Conservation (phyloP, 2,113 vertebrate species). For the Muntiacus muntjak region DNA sequence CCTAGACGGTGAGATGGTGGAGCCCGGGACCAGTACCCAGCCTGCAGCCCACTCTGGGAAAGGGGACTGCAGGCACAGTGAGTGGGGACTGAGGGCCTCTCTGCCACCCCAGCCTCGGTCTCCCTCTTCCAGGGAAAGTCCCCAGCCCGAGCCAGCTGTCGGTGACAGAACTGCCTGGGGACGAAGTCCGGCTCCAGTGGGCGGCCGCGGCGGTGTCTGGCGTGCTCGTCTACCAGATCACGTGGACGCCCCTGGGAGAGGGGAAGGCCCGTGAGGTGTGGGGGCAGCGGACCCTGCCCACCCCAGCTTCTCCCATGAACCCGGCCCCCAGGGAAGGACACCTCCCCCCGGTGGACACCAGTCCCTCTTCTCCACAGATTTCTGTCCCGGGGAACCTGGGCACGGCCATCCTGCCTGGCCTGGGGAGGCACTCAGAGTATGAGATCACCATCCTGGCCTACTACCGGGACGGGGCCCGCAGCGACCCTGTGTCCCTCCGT, state of each 20-base stretch:
- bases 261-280: constrained; percentile 87
- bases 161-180: constrained; percentile 87
- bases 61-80: neutral
- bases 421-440: constrained; percentile 89
- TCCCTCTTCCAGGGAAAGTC: constrained; percentile 84
- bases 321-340: rapidly evolving
- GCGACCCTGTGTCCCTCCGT: constrained; percentile 87
- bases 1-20: rapidly evolving
- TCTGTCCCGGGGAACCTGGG: constrained; percentile 83
- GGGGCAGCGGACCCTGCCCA: neutral
- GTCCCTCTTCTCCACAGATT: constrained; percentile 78
- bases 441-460: constrained; percentile 93
- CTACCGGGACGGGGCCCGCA: constrained; percentile 90
- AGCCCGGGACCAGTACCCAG: rapidly evolving
- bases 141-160: constrained; percentile 86
- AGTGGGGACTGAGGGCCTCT: neutral
- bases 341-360: neutral
- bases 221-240: constrained; percentile 91
- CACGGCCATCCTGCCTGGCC: constrained; percentile 83
- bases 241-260: constrained; percentile 90
- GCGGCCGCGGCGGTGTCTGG: constrained; percentile 84
- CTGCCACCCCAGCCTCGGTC: rapidly evolving
- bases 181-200: constrained; percentile 86
- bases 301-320: neutral
- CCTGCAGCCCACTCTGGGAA: too few species aligned